A percentile compares a stretch with the other conserved stretches of the same genome.
Evolutionary conservation across 2,797 vertebrate species (phyloP).

Genomic region (Pampus argenteus): DNA sequence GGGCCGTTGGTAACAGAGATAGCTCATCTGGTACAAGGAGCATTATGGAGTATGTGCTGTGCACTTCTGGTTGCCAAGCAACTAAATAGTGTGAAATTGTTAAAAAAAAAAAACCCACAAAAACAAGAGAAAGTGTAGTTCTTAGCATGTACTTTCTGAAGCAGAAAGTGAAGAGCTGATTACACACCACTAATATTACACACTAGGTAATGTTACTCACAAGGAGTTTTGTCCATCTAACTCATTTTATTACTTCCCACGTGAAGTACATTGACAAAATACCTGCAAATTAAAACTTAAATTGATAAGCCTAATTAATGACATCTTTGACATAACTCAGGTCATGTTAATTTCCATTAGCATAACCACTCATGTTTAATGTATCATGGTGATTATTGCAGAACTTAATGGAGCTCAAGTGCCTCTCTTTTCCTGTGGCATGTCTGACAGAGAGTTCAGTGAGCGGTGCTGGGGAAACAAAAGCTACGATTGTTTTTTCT

Average conservation of each 20-base stretch:
- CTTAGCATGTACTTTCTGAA: constrained; percentile 28
- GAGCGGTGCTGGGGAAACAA: constrained; percentile 9
- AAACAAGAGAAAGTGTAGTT: constrained; percentile 37
- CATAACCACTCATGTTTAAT: constrained; percentile 54
- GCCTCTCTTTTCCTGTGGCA: constrained; percentile 28
- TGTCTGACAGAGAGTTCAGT: constrained; percentile 32
- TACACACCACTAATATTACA: constrained; percentile 28
- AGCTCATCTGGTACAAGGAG: constrained; percentile 30
- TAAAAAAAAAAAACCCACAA: constrained; percentile 59
- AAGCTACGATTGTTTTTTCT: constrained; percentile 11
- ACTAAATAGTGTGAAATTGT: constrained; percentile 54
- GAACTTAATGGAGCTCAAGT: constrained; percentile 48
- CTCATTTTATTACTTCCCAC: constrained; percentile 45
- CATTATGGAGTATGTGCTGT: constrained; percentile 25
- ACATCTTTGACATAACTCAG: constrained; percentile 50
- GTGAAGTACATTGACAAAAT: constrained; percentile 50
- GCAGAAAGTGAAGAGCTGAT: constrained; percentile 26
- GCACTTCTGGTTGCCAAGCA: constrained; percentile 70
- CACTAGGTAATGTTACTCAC: constrained; percentile 25
- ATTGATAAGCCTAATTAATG: constrained; percentile 64
- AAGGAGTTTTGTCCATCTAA: constrained; percentile 27
- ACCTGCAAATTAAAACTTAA: constrained; percentile 41
- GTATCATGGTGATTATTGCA: constrained; percentile 52
- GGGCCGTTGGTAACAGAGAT: constrained; percentile 16
- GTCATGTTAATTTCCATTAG: constrained; percentile 53